These are phyloP conservation scores for Drosophila subpulchrella DNA, from an alignment of 1,140 invertebrate genomes.

Conservation along the genomic window DNA sequence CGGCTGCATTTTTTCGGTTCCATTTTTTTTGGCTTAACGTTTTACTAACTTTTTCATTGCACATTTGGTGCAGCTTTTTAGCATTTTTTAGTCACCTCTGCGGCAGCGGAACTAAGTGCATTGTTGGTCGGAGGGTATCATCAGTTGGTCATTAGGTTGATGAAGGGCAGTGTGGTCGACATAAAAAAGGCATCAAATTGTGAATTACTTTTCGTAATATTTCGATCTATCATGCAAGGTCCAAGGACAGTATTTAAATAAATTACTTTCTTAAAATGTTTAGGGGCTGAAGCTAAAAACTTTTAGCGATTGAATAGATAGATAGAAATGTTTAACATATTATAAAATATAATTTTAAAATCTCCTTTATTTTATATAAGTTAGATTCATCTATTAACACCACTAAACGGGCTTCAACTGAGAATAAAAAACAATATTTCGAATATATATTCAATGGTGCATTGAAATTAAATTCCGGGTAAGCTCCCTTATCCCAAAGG, in stretches of 20 bases:
- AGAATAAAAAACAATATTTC: too few relatives aligned
- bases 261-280: background rate
- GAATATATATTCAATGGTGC: too few relatives aligned
- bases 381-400: too few relatives aligned
- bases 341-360: too few relatives aligned
- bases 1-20: conserved; percentile 42
- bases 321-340: too few relatives aligned
- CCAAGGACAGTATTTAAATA: background rate
- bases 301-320: too few relatives aligned
- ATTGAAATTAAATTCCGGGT: too few relatives aligned
- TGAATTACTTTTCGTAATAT: background rate
- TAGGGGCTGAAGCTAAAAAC: too few relatives aligned
- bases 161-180: background rate
- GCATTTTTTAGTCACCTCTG: conserved; percentile 25
- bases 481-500: too few relatives aligned
- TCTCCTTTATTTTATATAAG: too few relatives aligned
- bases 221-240: background rate
- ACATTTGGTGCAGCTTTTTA: conserved; percentile 48
- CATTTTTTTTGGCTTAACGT: conserved; percentile 54
- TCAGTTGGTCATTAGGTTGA: conserved; percentile 14
- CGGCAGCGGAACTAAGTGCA: conserved; percentile 11
- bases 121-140: conserved; percentile 8
- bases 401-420: too few relatives aligned
- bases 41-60: conserved; percentile 69
- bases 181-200: background rate